Conservation (phyloP, 2,888 invertebrate genomes). For the Sepioteuthis lessoniana region DNA sequence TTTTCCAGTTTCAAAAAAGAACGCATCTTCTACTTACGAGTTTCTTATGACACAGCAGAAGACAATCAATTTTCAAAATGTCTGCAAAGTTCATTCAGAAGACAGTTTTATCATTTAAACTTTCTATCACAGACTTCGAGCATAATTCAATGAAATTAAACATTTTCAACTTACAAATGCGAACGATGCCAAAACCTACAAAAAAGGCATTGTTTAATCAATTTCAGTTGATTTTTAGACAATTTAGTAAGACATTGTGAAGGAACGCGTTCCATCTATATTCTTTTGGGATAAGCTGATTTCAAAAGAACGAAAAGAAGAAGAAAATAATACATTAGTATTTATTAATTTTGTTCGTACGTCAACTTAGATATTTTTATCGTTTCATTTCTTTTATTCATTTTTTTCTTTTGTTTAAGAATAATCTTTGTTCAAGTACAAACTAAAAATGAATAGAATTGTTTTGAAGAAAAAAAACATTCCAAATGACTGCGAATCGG, state of each 20-base stretch:
- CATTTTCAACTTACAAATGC: not conserved
- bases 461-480: not conserved
- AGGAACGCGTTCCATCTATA: fast-evolving
- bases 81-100: not conserved
- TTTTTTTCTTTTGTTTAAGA: no score
- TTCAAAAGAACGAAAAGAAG: not conserved
- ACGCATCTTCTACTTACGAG: not conserved
- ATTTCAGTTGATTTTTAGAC: not conserved
- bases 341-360: no score
- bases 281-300: not conserved
- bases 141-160: not conserved
- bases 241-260: not conserved
- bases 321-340: no score
- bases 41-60: not conserved
- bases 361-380: no score
- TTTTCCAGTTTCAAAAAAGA: not conserved
- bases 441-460: no score
- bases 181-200: not conserved
- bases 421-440: no score
- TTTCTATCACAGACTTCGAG: not conserved
- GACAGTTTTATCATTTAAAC: not conserved
- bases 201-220: not conserved
- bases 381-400: no score
- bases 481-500: not conserved
- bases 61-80: not conserved